phyloP scores from a whole-genome alignment of 2,113 vertebrate species.

The Pipra filicauda region DNA sequence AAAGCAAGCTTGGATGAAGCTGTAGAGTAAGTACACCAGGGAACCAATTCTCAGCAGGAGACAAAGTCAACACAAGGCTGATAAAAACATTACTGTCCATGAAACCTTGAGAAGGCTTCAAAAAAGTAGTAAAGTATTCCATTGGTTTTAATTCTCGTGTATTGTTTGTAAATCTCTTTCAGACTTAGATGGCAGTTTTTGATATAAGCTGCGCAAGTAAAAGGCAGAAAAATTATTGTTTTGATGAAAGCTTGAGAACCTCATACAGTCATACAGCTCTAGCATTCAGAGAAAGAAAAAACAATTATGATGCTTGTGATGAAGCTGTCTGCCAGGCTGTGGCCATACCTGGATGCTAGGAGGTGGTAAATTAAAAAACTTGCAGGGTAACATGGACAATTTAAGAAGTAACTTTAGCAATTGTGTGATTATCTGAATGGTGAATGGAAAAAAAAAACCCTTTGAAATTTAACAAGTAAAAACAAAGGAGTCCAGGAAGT shows the following conservation, averaged over 20 bases:
- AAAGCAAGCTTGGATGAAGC: not conserved
- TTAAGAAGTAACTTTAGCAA: not conserved
- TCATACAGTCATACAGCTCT: not conserved
- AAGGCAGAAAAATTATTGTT: not conserved
- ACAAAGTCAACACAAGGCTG: not conserved
- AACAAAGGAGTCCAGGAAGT: not conserved
- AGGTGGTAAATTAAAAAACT: not conserved
- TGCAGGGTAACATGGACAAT: not conserved
- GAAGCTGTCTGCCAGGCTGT: not conserved
- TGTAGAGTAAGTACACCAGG: not conserved
- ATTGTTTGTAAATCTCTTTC: conserved; percentile 5
- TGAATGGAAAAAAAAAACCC: not conserved
- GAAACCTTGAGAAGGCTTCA: not conserved
- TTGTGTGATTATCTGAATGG: not conserved
- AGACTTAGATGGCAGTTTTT: not conserved
- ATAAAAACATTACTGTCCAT: not conserved
- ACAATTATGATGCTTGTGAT: not conserved
- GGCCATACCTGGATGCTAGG: not conserved
- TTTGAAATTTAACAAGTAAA: not conserved
- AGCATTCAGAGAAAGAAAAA: not conserved
- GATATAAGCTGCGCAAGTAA: not conserved
- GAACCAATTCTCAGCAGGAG: not conserved
- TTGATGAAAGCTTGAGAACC: not conserved
- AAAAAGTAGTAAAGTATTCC: not conserved
- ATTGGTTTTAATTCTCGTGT: not conserved